These are phyloP conservation scores for Psittacula cyanocephala DNA, from an alignment of 2,113 vertebrate genomes.

Conservation along the genomic window DNA sequence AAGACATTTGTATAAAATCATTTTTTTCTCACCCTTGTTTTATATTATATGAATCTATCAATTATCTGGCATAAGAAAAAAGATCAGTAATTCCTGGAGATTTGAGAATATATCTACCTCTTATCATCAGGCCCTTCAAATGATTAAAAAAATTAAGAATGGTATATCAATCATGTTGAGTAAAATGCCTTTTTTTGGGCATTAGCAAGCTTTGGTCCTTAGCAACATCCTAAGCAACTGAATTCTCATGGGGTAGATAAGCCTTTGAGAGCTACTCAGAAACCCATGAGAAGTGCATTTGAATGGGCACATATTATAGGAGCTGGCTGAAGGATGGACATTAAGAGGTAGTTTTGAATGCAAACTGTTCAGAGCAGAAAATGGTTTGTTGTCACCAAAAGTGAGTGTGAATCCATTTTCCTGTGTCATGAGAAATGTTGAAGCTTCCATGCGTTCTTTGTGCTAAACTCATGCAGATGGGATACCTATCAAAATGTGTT, in stretches of 20 bases:
- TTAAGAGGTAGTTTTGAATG: not conserved
- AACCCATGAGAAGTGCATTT: not conserved
- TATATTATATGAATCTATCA: constrained; percentile 5
- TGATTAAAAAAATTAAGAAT: constrained; percentile 8
- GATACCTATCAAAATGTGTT: not conserved
- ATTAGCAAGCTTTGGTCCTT: not conserved
- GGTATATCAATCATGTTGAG: not conserved
- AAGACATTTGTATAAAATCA: constrained; percentile 1
- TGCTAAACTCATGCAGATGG: not conserved
- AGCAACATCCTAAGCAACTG: not conserved
- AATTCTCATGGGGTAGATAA: constrained; percentile 3
- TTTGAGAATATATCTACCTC: not conserved
- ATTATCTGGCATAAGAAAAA: constrained; percentile 17
- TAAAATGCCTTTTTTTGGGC: not conserved
- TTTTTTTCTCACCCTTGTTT: constrained; percentile 10
- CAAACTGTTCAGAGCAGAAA: not conserved
- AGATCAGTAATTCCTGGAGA: constrained; percentile 25
- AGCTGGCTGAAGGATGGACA: not conserved
- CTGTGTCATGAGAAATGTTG: not conserved
- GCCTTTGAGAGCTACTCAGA: not conserved
- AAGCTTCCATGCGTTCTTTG: not conserved
- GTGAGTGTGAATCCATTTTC: not conserved
- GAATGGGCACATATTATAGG: not conserved
- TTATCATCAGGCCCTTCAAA: constrained; percentile 4
- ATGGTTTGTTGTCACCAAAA: not conserved